phyloP scores from a whole-genome alignment of 2,797 vertebrate genomes.

The Macrochelys suwanniensis region DNA sequence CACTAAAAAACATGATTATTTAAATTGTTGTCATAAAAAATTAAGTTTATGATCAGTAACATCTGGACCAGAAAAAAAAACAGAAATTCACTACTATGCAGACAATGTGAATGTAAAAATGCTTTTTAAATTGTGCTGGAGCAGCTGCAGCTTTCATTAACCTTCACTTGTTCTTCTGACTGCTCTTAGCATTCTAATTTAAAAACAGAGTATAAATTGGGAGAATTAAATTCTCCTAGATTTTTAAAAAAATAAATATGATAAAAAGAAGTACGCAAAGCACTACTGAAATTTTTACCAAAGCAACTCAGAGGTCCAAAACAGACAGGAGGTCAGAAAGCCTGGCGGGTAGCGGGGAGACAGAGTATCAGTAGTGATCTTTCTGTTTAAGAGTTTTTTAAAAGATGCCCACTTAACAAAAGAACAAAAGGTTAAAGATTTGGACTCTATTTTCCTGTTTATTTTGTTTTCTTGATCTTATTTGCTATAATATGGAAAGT shows the following conservation, averaged over 20 bases:
- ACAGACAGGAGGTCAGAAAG: not conserved
- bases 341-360: not conserved
- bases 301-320: not conserved
- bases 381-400: not conserved
- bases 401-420: not conserved
- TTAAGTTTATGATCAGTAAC: not conserved
- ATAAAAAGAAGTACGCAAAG: not conserved
- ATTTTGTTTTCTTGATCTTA: not conserved
- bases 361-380: not conserved
- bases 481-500: constrained; percentile 1
- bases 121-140: not conserved
- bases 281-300: not conserved
- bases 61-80: not conserved
- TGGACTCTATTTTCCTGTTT: not conserved
- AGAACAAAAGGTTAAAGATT: not conserved
- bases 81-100: not conserved
- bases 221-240: not conserved
- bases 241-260: not conserved
- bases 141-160: not conserved
- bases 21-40: not conserved
- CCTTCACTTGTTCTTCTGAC: not conserved
- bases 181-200: not conserved
- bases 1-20: not conserved
- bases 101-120: not conserved
- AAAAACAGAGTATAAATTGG: not conserved